Evolutionary conservation across 35 echinoderm and acorn worm species (phyloP), one percentile per base, ranked within the genome.

Genomic region (Acanthaster planci): DNA sequence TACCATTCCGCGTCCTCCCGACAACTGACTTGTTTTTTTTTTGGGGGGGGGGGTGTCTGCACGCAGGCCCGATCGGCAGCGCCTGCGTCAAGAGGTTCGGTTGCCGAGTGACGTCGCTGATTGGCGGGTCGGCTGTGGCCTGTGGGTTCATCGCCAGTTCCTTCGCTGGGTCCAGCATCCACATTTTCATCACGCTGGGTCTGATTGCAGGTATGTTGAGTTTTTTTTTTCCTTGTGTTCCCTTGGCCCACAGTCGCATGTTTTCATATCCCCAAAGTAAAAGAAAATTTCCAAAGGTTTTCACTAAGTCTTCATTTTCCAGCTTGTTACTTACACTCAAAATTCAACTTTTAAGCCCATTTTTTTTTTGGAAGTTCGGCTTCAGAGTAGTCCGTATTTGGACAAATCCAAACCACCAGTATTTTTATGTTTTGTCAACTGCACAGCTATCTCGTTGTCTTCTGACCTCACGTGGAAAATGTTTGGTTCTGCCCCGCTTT

Each of bases 1-100:
- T 12, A 47, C 42, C 42, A 47, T 4, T 12, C 42, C 12, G 12
- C 42, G 12, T 47, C 42, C 42, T 47, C 42, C n/a, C 12, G 42
- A 47, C 42, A 47, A n/a, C 42, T 47, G 42, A 47, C 4, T 47
- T 47, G 42, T 47, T 47, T 4, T 47, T 12, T 6, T 47, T 4
- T 47, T 47, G 4, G n/a, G n/a, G n/a, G n/a, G n/a, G n/a, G n/a
- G n/a, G n/a, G n/a, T 47, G 4, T 47, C n/a, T 35, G 7, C 27
- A 0, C 67, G 9, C 84, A 86, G 84, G 84, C 6, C 84, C 84
- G 21, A 44, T 86, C 22, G 59, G 60, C 18, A 86, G 68, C 40
- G 67, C 37, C 0, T 64, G 59, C 40, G 84, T 86, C 9, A 76
- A 86, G 40, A 38, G 47, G 38, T 76, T 86, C 47, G 84, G 84